Base-by-base conservation (phyloP, 2,888 invertebrate species). In the Yponomeuta plumbellus region DNA sequence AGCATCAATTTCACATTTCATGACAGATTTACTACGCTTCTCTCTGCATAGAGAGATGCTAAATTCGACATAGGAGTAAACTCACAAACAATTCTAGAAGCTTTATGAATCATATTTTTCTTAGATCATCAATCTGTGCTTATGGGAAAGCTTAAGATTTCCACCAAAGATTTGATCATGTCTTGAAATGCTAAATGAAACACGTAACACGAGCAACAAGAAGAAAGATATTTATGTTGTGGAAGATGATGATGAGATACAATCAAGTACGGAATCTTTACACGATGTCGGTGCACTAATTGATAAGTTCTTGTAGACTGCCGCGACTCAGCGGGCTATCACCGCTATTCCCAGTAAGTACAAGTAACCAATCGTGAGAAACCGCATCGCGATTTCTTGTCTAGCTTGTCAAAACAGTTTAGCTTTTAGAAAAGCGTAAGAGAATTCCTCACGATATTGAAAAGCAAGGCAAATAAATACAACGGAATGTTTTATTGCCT, bases 341-440 rank as follows among this genome's bases (percentile, higher is more conserved):
- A 23, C 61, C 39, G 69, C 73, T 71, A 56, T 63, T 66, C 71
- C 70, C 73, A 70, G 74, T 76, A 83, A 80, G 67, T 66, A 71
- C 70, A 73, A 70, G 74, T 76, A 83, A 80, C 67, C 70, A 67
- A 72, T 74, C 81, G 83, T 86, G 86, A 82, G 86, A 86, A 87
- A 77, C 73, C 71, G 73, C 81, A 79, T 75, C 79, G 80, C 79
- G 74, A 75, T 79, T 85, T 82, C 80, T 84, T 85, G 44, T 8
- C 11, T 58, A 21, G 40, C 34, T 34, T n/a, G 61, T 22, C 58
- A 58, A 61, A 63, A 44, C 17, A 40, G 63, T 63, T 63, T 21
- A 17, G 52, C 22, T 44, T 65, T 56, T 65, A 57, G 65, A 65
- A 65, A 65, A 57, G n/a, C 39, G 65, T 65, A 57, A 26, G 65